Percentiles rank a stretch among this genome's conserved stretches.
These are phyloP conservation scores for Zonitis immaculata DNA, from an alignment of 2,888 invertebrate species.

Conservation along the genomic window DNA sequence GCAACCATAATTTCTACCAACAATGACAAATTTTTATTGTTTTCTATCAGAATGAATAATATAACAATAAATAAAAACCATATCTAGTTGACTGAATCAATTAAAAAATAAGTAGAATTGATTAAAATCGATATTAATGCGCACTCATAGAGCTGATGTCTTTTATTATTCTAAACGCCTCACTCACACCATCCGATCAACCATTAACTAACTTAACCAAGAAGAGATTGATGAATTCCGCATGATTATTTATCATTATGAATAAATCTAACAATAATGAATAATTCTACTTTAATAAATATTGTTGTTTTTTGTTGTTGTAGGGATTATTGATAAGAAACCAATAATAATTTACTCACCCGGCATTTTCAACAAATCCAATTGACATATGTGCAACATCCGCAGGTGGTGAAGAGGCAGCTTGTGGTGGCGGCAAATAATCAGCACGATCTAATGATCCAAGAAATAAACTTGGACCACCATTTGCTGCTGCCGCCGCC, in stretches of 20 bases:
- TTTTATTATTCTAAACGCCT: neutral
- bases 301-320: neutral
- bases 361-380: conserved; percentile 41
- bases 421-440: conserved; percentile 40
- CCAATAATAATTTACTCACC: no score
- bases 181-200: neutral
- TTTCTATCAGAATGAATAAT: no score
- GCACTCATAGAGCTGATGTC: neutral
- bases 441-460: conserved; percentile 39
- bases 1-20: no score
- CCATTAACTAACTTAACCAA: neutral
- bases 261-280: neutral
- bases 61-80: neutral
- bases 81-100: neutral
- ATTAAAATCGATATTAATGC: neutral
- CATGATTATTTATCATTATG: neutral
- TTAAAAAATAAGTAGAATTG: neutral
- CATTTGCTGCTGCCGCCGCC: conserved; percentile 27
- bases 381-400: conserved; percentile 38
- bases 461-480: conserved; percentile 31
- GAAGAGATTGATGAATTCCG: neutral
- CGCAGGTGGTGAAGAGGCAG: conserved; percentile 36
- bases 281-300: neutral
- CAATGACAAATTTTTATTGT: no score
- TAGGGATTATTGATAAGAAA: no score